Percentiles rank a stretch among this genome's conserved stretches.
Evolutionary conservation across 2,113 vertebrate species (phyloP).

Genomic region (Oryzias curvinotus): DNA sequence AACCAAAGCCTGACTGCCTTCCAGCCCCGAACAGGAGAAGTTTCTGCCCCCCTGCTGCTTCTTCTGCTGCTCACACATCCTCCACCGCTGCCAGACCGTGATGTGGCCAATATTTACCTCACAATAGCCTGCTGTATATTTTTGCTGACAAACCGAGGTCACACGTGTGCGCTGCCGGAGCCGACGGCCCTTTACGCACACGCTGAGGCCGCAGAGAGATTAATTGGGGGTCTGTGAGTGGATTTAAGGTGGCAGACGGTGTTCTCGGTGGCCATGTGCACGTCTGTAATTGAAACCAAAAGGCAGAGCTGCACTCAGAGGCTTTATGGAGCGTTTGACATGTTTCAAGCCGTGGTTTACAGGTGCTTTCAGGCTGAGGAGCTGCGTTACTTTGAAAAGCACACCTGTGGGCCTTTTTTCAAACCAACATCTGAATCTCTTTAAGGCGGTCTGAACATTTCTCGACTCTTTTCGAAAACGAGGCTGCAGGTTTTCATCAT

Average conservation of each 20-base stretch:
- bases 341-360: conserved; percentile 16
- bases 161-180: conserved; percentile 1
- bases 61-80: conserved; percentile 24
- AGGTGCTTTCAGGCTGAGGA: conserved; percentile 8
- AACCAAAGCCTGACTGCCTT: too few species aligned
- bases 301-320: conserved; percentile 4
- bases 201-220: conserved; percentile 22
- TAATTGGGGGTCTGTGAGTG: conserved; percentile 19
- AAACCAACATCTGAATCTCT: conserved; percentile 3
- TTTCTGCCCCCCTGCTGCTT: too few species aligned
- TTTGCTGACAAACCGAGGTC: conserved; percentile 27
- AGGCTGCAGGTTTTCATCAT: too few species aligned
- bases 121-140: conserved; percentile 38
- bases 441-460: background rate
- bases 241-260: conserved; percentile 19
- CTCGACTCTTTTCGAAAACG: too few species aligned
- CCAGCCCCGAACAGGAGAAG: too few species aligned
- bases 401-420: conserved; percentile 11
- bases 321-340: conserved; percentile 7
- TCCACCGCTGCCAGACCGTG: background rate
- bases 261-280: conserved; percentile 3
- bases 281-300: conserved; percentile 17
- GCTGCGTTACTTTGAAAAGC: conserved; percentile 13
- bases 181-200: conserved; percentile 9
- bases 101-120: conserved; percentile 45